A percentile compares a stretch with the other conserved stretches of the same genome.
These are phyloP conservation scores for Argyresthia albistria DNA, from an alignment of 2,888 invertebrate genomes.

Conservation along the genomic window DNA sequence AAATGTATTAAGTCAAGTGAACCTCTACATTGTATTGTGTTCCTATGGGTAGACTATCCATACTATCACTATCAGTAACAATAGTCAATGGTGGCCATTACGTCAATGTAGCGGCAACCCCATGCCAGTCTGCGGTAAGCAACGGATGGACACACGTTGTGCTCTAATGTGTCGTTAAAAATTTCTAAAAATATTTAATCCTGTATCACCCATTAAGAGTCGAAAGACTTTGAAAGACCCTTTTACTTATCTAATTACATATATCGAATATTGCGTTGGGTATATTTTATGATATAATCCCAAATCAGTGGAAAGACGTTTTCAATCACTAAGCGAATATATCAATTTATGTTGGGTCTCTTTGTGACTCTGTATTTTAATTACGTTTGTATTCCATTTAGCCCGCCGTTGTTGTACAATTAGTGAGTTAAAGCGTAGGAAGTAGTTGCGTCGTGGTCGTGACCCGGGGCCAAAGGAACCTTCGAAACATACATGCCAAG, in stretches of 20 bases:
- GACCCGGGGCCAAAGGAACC: background rate
- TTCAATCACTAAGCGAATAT: too few relatives aligned
- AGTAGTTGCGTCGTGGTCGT: too few relatives aligned
- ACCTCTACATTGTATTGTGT: too few relatives aligned
- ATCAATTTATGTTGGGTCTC: too few relatives aligned
- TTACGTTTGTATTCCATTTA: too few relatives aligned
- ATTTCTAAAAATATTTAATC: background rate
- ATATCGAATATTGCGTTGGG: too few relatives aligned
- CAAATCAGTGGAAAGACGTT: background rate
- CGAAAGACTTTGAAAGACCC: background rate
- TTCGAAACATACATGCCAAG: background rate
- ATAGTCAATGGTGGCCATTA: conserved; percentile 22
- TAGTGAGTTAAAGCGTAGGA: too few relatives aligned
- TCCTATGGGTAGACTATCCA: conserved; percentile 19
- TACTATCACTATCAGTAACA: conserved; percentile 25
- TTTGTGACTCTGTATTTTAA: too few relatives aligned
- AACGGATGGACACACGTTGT: conserved; percentile 15
- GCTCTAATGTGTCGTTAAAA: conserved; percentile 2
- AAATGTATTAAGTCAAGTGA: too few relatives aligned
- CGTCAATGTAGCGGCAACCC: conserved; percentile 20
- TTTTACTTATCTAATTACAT: background rate
- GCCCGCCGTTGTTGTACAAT: too few relatives aligned
- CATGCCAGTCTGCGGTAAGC: conserved; percentile 30
- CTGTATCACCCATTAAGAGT: background rate
- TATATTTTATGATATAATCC: background rate